Evolutionary conservation across 37 sponge, comb jelly and placozoan genomes (phyloP).

Genomic region (Hexactinellida sp.): DNA sequence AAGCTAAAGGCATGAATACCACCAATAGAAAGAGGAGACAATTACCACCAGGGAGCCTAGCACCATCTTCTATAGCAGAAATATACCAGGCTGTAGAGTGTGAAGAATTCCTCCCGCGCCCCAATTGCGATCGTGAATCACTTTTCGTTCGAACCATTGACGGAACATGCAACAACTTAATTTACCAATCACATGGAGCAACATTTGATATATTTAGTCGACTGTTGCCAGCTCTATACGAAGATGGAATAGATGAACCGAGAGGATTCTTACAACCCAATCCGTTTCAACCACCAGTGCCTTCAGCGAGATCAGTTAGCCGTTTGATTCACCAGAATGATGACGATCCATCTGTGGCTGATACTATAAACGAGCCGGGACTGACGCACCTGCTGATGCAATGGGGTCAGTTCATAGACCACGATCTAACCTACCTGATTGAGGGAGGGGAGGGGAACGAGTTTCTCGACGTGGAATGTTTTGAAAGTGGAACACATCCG

Average conservation of each 20-base stretch:
- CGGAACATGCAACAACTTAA: slow-evolving; percentile 83
- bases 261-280: slow-evolving; percentile 38
- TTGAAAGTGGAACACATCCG: neutral
- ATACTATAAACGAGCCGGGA: slow-evolving; percentile 26
- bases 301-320: slow-evolving; percentile 59
- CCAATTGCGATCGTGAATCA: neutral
- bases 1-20: neutral
- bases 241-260: slow-evolving; percentile 41
- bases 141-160: slow-evolving; percentile 39
- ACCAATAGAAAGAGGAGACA: neutral
- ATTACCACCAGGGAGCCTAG: neutral
- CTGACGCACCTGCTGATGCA: slow-evolving; percentile 77
- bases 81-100: neutral
- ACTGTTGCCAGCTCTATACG: slow-evolving; percentile 53
- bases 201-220: slow-evolving; percentile 39
- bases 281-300: slow-evolving; percentile 49
- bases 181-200: slow-evolving; percentile 44
- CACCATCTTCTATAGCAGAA: neutral
- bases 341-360: neutral
- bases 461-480: neutral
- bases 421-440: slow-evolving; percentile 38
- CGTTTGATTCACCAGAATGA: neutral
- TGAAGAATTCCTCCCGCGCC: neutral
- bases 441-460: slow-evolving; percentile 17
- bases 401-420: slow-evolving; percentile 93